These are phyloP conservation scores for Formica aserva DNA, from an alignment of 2,888 invertebrate species.

Conservation along the genomic window DNA sequence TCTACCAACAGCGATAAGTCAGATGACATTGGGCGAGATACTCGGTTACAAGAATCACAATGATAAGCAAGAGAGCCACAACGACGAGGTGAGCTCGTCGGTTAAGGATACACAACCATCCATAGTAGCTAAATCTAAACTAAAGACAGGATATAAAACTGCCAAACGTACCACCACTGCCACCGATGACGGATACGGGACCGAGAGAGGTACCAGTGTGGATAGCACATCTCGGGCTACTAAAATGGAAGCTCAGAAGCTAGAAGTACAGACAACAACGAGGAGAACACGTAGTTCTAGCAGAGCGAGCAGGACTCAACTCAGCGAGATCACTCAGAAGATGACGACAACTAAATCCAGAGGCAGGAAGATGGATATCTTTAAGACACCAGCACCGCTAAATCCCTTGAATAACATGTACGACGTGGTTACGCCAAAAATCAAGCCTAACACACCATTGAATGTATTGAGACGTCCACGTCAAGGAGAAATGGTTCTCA, in stretches of 20 bases:
- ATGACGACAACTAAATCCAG: slow-evolving; percentile 15
- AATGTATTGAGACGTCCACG: slow-evolving; percentile 88
- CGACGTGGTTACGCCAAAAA: slow-evolving; percentile 85
- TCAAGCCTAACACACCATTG: slow-evolving; percentile 88
- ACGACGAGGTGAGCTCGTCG: slow-evolving; percentile 58
- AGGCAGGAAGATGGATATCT: slow-evolving; percentile 54
- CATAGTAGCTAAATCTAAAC: slow-evolving; percentile 19
- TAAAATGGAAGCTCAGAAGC: slow-evolving; percentile 37
- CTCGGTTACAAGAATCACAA: slow-evolving; percentile 26
- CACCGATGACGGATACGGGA: slow-evolving; percentile 82
- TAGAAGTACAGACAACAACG: slow-evolving; percentile 15
- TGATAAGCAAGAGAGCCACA: slow-evolving; percentile 67
- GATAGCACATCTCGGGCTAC: slow-evolving; percentile 59
- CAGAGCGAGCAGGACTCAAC: slow-evolving; percentile 63
- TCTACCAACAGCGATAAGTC: slow-evolving; percentile 74
- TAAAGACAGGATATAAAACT: slow-evolving; percentile 55
- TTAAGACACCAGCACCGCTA: slow-evolving; percentile 76
- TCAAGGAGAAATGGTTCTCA: slow-evolving; percentile 89
- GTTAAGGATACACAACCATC: slow-evolving; percentile 33
- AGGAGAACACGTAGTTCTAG: slow-evolving; percentile 70
- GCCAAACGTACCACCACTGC: slow-evolving; percentile 76
- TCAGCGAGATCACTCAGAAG: slow-evolving; percentile 53
- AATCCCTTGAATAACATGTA: slow-evolving; percentile 61
- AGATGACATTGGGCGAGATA: slow-evolving; percentile 76
- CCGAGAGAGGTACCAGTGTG: slow-evolving; percentile 73